Evolutionary conservation across 2,888 invertebrate species (phyloP).

Genomic region (Trichacis sp.): DNA sequence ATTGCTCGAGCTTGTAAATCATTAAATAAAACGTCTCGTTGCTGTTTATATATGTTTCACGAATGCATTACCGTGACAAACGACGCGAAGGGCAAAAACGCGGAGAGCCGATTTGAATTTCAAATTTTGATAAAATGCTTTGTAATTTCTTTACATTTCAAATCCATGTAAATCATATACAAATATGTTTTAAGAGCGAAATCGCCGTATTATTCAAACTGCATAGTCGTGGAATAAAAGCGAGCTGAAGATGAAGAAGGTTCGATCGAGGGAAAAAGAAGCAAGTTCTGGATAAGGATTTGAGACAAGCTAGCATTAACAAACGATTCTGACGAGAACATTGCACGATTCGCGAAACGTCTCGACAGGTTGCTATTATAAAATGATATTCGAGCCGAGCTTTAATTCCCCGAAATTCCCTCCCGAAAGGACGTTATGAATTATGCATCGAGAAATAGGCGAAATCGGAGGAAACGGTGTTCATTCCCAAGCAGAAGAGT

Average conservation of each 20-base stretch:
- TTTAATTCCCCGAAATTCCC: constrained; percentile 13
- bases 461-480: no score
- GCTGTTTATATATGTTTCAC: background rate
- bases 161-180: constrained; percentile 5
- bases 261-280: constrained; percentile 26
- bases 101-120: background rate
- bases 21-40: background rate
- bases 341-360: constrained; percentile 49
- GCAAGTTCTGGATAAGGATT: constrained; percentile 44
- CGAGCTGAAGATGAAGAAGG: background rate
- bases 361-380: constrained; percentile 61
- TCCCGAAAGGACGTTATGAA: constrained; percentile 12
- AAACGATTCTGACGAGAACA: constrained; percentile 52
- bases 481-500: no score
- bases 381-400: constrained; percentile 54
- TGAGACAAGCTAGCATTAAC: constrained; percentile 58
- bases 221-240: background rate
- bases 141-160: constrained; percentile 6
- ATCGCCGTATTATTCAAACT: constrained; percentile 4
- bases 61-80: background rate
- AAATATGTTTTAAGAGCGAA: constrained; percentile 4
- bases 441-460: constrained; percentile 6
- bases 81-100: background rate
- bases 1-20: background rate
- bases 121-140: background rate